Base-by-base conservation (phyloP, 2,888 invertebrate genomes). In the Sminthurinus aureus region DNA sequence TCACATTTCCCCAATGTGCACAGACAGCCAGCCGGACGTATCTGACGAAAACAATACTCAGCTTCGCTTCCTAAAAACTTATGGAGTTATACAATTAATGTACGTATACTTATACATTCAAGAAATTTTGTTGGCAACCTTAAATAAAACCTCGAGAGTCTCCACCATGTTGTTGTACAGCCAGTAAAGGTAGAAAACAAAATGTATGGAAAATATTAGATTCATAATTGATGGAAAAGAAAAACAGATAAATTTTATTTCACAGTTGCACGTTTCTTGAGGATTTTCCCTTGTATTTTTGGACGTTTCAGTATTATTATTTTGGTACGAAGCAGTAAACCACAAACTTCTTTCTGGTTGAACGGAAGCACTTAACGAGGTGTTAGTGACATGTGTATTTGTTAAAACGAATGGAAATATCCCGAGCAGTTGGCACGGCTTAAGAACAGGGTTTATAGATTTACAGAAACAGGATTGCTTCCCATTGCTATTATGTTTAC, bases 171-270 rank as follows among this genome's bases (percentile, higher is more conserved):
- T 66, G 6, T 18, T 6, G 2, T 64, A 18, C 0, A 26, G 26
- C 66, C 64, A 79, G 26, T 26, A 66, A 1, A 79, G 22, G 24
- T 24, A 79, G 11, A 64, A 66, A 4, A 67, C 13, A 38, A 26
- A 79, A 38, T 18, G 0, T 4, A 24, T 2, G 0, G 64, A 18
- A 8, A 64, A 13, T 13, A 79, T 12, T 3, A 67, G 6, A 38
- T 79, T 79, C 22, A 38, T 22, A 15, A 79, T 64, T 15, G 66
- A 24, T 13, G 78, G 78, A 13, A 79, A 79, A 11, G 78, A 79
- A 1, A 24, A 66, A 66, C 15, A 24, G 20, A 66, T 79, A 13
- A 12, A 15, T 15, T 79, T 3, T 20, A 64, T 22, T 22, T 67
- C 64, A 66, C 26, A 64, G n/a, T n/a, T 20, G n/a, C 3, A 52